Evolutionary conservation across 2,113 vertebrate species (phyloP), one percentile per base, ranked within the genome.

Genomic region (Labeo rohita): DNA sequence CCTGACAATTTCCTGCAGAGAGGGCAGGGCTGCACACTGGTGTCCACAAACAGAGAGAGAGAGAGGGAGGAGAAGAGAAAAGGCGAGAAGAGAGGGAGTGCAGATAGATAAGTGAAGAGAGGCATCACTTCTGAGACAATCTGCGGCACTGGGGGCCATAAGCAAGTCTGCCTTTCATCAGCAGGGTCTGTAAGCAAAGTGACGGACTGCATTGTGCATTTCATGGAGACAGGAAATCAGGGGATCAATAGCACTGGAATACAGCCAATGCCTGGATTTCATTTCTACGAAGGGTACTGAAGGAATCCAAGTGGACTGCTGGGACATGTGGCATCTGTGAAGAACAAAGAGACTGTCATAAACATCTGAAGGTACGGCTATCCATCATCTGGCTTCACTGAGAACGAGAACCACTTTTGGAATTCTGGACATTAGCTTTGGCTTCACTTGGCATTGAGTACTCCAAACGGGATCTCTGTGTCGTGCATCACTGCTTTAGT

Each of bases 1-100:
- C 97, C 95, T 94, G 94, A 94, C 94, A 93, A 86, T 90, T 92
- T 90, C 87, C 92, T 88, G 90, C 92, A 80, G 86, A 63, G 54
- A 59, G 66, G 65, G 85, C 49, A 76, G 76, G 83, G 23, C 66
- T 73, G 78, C 50, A 15, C 36, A 10, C 63, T 70, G 74, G 18
- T 39, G 18, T 59, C 65, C 63, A 72, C 59, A 68, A 34, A 36
- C 61, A 36, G n/a, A 28, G 52, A 23, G n/a, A 81, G 54, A 4
- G 85, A 76, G 85, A 34, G 82, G 23, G 47, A 54, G 49, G 49
- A 52, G 47, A 52, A 77, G n/a, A 77, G 74, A 18, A 34, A 77
- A 34, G 45, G 47, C 47, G n/a, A 28, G 72, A 74, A 18, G 45
- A 28, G 73, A 49, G 47, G 23, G 13, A 74, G 68, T 49, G 34